phyloP scores from a whole-genome alignment of 2,888 invertebrate species.

The Sminthurides aquaticus region DNA sequence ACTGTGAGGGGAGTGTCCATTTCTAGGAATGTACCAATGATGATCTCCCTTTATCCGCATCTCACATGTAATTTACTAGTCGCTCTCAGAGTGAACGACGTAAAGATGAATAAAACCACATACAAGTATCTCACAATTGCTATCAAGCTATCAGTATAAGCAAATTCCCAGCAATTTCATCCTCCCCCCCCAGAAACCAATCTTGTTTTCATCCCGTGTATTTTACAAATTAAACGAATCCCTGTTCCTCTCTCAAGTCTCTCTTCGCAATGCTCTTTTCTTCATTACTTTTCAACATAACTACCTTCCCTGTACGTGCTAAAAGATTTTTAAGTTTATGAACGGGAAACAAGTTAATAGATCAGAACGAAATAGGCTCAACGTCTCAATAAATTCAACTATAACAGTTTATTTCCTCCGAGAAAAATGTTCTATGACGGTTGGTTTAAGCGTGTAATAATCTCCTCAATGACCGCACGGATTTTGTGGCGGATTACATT shows the following conservation, averaged over 20 bases:
- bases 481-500: background rate
- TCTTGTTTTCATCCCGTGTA: background rate
- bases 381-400: background rate
- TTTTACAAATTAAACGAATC: background rate
- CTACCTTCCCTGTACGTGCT: too few species aligned
- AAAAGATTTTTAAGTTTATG: too few species aligned
- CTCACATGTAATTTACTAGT: background rate
- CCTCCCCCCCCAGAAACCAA: background rate
- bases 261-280: too few species aligned
- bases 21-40: background rate
- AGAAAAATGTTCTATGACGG: too few species aligned
- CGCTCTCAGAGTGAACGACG: too few species aligned
- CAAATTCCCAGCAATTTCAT: background rate
- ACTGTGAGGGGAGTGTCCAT: conserved; percentile 2
- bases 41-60: background rate
- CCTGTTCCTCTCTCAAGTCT: too few species aligned
- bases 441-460: too few species aligned
- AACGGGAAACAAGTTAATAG: too few species aligned
- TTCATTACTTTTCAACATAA: background rate
- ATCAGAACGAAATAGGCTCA: background rate
- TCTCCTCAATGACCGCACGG: conserved; percentile 3
- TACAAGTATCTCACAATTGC: too few species aligned
- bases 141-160: too few species aligned
- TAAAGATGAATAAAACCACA: too few species aligned
- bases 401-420: background rate